Base-by-base conservation (phyloP, 1,140 invertebrate genomes). In the Ceratina australensis region DNA sequence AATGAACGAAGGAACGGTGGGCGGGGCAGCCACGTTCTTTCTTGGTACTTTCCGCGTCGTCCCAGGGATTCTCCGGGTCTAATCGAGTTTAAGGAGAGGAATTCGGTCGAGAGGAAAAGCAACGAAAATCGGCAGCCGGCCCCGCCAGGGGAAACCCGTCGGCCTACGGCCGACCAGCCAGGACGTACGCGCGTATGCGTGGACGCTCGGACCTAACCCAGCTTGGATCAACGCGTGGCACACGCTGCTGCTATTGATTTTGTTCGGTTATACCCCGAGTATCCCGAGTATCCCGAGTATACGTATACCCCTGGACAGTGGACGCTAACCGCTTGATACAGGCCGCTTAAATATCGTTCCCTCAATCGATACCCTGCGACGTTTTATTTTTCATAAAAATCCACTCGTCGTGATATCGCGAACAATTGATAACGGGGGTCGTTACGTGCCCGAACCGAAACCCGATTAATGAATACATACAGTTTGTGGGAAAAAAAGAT, bases 1-100 rank as follows among this genome's bases (percentile, higher is more conserved):
- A 82, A 83, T 83, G 80, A 83, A 82, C 50, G 80, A 81, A 78
- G 7, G 64, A 26, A 67, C 3, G 54, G 79, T 81, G 69, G 81
- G 78, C 63, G 81, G 68, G 80, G 69, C 65, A 67, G 57, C 12
- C 54, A 5, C 18, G 42, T 63, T 82, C 73, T 82, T 81, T 72
- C 78, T 54, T 47, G 63, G 73, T 82, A 54, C 54, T 79, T 82
- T 80, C 71, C 54, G 60, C 52, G 60, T 56, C 24, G 12, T 18
- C 28, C 42, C 28, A 33, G 57, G 22, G 16, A 28, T 22, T 10
- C 61, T 26, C 26, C 24, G 56, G 24, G 49, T 65, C 7, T 26
- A 22, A 47, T 49, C 33, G 28, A 74, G 5, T 66, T 26, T 54
- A 22, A 42, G n/a, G 26, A 47, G 33, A 68, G 18, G 22, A 15